Evolutionary conservation across 1,140 invertebrate species (phyloP), one percentile per base, ranked within the genome.

Genomic region (Belonocnema kinseyi): DNA sequence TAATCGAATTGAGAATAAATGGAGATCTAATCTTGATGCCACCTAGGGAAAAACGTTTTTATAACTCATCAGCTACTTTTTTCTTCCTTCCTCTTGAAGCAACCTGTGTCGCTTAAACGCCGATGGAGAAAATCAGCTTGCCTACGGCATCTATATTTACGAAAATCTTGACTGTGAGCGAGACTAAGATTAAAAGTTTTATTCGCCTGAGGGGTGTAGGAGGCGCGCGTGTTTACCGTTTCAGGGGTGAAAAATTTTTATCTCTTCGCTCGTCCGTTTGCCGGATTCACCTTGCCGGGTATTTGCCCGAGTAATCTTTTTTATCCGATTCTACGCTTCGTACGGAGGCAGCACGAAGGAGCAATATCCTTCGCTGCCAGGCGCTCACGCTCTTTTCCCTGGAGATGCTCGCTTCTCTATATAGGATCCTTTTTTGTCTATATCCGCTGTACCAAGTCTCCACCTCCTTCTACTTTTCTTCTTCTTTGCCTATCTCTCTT

Each of bases 231-330:
- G 61, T 66, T 66, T 66, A 66, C 61, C 61, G 61, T 66, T 46
- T 66, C 33, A 46, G 53, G 76, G 50, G 75, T 33, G 79, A 75
- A 76, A 79, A 78, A 82, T 82, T 82, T 73, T 73, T 73, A 82
- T 82, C 81, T 76, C 72, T 76, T 26, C 73, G n/a, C 46, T 76
- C 73, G 73, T 40, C 26, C 73, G 40, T 54, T 61, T 10, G 54
- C 50, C 58, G 73, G 75, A 79, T 77, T 79, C 77, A 40, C 72
- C 77, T 76, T 50, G 71, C 54, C 72, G 76, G 78, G 76, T 82
- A 80, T 82, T 82, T 82, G 81, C 81, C 72, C 73, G 78, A 54
- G 74, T 80, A 82, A 82, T 80, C 78, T 82, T 82, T 82, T n/a
- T 78, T 80, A 78, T 80, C 74, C 76, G 74, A 75, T 78, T 82